Base-by-base conservation (phyloP, 2,113 vertebrate genomes). In the Notothenia rossii region DNA sequence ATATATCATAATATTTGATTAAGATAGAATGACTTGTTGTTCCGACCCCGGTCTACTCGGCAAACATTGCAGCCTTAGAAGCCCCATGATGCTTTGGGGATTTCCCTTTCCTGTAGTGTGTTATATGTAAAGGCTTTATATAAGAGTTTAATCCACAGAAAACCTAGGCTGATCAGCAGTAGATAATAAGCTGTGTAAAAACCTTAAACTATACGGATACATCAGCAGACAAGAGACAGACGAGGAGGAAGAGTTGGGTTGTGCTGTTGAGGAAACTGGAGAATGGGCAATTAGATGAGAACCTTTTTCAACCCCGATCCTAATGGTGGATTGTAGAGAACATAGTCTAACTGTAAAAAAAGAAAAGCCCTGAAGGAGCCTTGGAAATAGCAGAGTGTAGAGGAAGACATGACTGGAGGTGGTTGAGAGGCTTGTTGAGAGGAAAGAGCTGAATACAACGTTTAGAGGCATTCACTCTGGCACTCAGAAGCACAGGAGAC, bases 211-310 rank as follows among this genome's bases (percentile, higher is more conserved):
- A 58, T 40, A 29, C 33, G 45, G 43, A 49, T 36, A 10, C 3
- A 0, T 51, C 7, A 66, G 13, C 65, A 62, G 29, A 67, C 40
- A 56, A 46, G 22, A 60, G 40, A 77, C 63, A 82, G 76, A 74
- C 49, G 45, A 73, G 70, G 62, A 64, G 53, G 56, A 74, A 49
- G 13, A 20, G 62, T 78, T 73, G 53, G 81, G 79, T 58, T 86
- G 54, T 45, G 36, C 10, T 70, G 66, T 61, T 75, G 58, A 36
- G 50, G 58, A 51, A 79, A 77, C 62, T 10, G 25, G 51, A 90
- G 79, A 59, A 54, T 51, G 59, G 69, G 71, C 71, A 81, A 82
- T 87, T 82, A 90, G 56, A 80, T 10, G 54, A 33, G 14, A 67
- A 60, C 67, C 20, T 83, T 81, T 71, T 77, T 65, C 50, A 72